Percentiles rank a stretch among this genome's conserved stretches.
phyloP scores from a whole-genome alignment of 2,113 vertebrate genomes.

The Petroica traversi region DNA sequence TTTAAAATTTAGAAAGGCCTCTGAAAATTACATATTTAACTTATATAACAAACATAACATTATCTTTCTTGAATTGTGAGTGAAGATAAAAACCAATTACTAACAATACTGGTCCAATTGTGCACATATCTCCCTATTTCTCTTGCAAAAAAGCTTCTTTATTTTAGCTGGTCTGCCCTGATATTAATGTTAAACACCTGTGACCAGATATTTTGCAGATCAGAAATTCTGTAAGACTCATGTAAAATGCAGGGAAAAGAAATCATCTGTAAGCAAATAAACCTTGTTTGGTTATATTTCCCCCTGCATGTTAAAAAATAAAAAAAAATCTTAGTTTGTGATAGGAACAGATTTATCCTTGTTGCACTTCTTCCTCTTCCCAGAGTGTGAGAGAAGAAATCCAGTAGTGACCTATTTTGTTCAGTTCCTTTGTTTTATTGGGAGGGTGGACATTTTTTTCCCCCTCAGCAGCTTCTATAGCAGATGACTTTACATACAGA shows the following conservation, averaged over 20 bases:
- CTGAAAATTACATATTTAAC: not conserved
- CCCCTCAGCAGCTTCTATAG: not conserved
- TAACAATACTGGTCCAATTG: not conserved
- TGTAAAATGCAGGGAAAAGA: not conserved
- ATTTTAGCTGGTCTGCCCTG: not conserved
- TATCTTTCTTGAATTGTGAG: not conserved
- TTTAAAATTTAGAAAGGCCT: not conserved
- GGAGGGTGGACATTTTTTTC: not conserved
- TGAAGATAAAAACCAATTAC: not conserved
- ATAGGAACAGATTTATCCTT: not conserved
- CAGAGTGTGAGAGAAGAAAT: not conserved
- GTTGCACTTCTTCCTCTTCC: not conserved
- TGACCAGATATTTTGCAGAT: not conserved
- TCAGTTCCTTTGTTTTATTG: not conserved
- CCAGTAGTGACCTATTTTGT: not conserved
- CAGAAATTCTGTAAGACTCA: not conserved
- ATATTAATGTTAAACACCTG: not conserved
- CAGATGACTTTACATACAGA: not conserved
- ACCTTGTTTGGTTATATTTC: not conserved
- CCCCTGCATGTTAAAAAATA: not conserved
- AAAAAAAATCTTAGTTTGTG: not conserved
- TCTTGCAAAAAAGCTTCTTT: not conserved
- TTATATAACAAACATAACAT: not conserved
- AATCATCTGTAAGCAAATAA: not conserved
- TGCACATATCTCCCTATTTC: not conserved